These are phyloP conservation scores for Ophonus ardosiacus DNA, from an alignment of 2,888 invertebrate genomes.

Conservation along the genomic window DNA sequence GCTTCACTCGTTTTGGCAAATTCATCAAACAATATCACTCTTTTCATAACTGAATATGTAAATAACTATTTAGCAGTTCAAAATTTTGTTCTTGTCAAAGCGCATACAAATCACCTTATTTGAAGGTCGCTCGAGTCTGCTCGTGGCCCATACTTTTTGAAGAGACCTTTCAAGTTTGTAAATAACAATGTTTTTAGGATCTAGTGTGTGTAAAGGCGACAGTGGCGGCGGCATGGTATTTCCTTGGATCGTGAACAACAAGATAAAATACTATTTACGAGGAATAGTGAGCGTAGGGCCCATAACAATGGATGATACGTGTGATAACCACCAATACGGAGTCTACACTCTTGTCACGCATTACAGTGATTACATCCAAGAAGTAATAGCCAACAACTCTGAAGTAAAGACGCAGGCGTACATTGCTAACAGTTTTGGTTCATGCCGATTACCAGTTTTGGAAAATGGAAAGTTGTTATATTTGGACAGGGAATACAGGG, in stretches of 20 bases:
- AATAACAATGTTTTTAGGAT: slow-evolving; percentile 69
- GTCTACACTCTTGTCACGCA: slow-evolving; percentile 64
- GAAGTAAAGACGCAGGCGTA: not conserved
- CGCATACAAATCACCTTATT: too few relatives aligned
- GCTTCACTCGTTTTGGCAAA: too few relatives aligned
- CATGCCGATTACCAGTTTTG: not conserved
- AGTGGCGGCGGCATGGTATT: slow-evolving; percentile 75
- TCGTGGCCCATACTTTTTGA: too few relatives aligned
- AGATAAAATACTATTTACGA: slow-evolving; percentile 71
- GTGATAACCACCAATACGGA: slow-evolving; percentile 63
- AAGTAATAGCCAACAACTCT: not conserved
- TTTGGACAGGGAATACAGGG: not conserved
- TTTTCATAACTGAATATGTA: too few relatives aligned
- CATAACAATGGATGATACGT: slow-evolving; percentile 67
- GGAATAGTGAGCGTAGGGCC: slow-evolving; percentile 75
- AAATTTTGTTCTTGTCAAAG: too few relatives aligned
- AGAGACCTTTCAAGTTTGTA: not conserved
- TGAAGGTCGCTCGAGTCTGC: too few relatives aligned
- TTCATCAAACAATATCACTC: too few relatives aligned
- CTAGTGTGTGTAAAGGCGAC: slow-evolving; percentile 75
- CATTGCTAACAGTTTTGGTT: not conserved
- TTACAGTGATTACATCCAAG: not conserved
- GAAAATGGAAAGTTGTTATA: not conserved
- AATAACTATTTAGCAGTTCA: too few relatives aligned
- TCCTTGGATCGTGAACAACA: slow-evolving; percentile 69